These are phyloP conservation scores for Sarcophaga rosellei DNA, from an alignment of 2,888 invertebrate species.

Conservation along the genomic window DNA sequence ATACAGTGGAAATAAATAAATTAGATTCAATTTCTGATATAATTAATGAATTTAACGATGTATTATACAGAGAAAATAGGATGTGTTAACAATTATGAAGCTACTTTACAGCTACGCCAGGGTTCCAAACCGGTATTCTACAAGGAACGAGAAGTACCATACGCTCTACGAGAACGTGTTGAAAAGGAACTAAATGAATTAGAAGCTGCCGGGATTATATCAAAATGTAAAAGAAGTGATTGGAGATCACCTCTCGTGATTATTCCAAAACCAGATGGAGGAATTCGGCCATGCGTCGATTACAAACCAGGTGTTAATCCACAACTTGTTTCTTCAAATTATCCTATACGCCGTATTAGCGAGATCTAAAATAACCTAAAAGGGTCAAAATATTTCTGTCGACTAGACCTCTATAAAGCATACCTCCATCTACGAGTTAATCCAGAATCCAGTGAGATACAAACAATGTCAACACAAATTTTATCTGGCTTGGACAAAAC, in stretches of 20 bases:
- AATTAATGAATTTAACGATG: not conserved
- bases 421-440: not conserved
- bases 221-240: slow-evolving; percentile 25
- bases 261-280: not conserved
- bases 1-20: not conserved
- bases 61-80: slow-evolving; percentile 46
- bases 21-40: not conserved
- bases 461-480: slow-evolving; percentile 17
- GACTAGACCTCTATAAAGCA: not conserved
- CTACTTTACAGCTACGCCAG: too few species aligned
- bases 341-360: slow-evolving; percentile 41
- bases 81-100: too few species aligned
- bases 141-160: slow-evolving; percentile 13
- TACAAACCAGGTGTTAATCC: too few species aligned
- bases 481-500: too few species aligned
- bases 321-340: slow-evolving; percentile 3
- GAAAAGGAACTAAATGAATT: slow-evolving; percentile 34
- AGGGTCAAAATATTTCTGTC: too few species aligned
- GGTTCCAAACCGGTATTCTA: too few species aligned
- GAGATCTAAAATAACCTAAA: slow-evolving; percentile 37
- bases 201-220: slow-evolving; percentile 33
- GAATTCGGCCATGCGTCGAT: too few species aligned
- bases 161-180: slow-evolving; percentile 4
- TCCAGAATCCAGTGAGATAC: slow-evolving; percentile 34
- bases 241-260: slow-evolving; percentile 45